Percentiles rank a stretch among this genome's conserved stretches.
phyloP scores from a whole-genome alignment of 2,113 vertebrate species.

The Passer montanus region DNA sequence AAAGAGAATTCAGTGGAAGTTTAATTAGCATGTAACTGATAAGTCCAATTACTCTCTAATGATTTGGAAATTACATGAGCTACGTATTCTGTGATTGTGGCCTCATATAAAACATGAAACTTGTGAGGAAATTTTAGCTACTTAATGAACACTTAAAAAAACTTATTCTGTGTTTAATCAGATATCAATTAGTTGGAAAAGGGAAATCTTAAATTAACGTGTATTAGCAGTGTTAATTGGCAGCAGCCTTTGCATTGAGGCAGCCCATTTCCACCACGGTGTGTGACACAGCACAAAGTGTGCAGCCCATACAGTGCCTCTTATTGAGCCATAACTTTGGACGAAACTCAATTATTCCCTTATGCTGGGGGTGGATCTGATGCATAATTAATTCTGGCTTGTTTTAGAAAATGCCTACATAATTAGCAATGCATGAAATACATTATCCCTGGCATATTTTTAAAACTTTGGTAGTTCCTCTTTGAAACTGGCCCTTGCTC shows the following conservation, averaged over 20 bases:
- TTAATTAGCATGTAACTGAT: constrained; percentile 73
- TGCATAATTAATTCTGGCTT: constrained; percentile 28
- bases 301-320: not conserved
- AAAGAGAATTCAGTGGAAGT: constrained; percentile 32
- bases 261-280: not conserved
- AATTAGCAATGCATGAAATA: constrained; percentile 22
- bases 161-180: constrained; percentile 41
- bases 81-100: constrained; percentile 44
- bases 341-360: constrained; percentile 31
- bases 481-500: constrained; percentile 45
- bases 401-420: constrained; percentile 27
- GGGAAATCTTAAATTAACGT: constrained; percentile 58
- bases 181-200: constrained; percentile 55
- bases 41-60: constrained; percentile 68
- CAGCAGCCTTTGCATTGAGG: not conserved
- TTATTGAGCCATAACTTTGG: not conserved
- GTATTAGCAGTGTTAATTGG: constrained; percentile 61
- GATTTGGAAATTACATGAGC: constrained; percentile 66
- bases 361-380: not conserved
- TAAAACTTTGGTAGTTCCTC: constrained; percentile 21
- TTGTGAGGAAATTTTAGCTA: constrained; percentile 16
- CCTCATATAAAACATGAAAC: constrained; percentile 50
- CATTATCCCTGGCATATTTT: constrained; percentile 5
- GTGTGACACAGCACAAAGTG: not conserved
- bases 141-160: constrained; percentile 65